Evolutionary conservation across 2,888 invertebrate species (phyloP), one percentile per base, ranked within the genome.

Genomic region (Anaspis maculata): DNA sequence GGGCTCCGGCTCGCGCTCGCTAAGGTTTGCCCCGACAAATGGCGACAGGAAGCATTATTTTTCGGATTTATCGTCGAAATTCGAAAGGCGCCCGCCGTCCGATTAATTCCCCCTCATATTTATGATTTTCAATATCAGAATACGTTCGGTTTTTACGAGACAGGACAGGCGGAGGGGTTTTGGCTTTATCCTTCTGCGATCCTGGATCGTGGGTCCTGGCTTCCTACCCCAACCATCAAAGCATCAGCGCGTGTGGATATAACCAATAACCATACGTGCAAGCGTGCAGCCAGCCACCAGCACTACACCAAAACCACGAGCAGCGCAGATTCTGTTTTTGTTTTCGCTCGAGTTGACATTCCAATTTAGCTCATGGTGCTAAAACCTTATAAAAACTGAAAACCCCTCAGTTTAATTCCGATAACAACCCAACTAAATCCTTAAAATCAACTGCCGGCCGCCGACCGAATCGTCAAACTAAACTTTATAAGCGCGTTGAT

Each of bases 401-500:
- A 36, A 39, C 25, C 16, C 32, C 15, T 19, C 28, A 24, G 27
- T 21, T 41, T 34, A 36, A 14, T 37, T 32, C 25, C 25, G 31
- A 34, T 41, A 41, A 41, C 34, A 37, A 25, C 29, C 28, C 34
- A 19, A 30, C 23, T 14, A 42, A 42, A 42, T 39, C 42, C 39
- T 39, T 42, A 37, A 42, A 39, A 42, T 42, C 39, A 39, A 39
- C 39, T 36, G 36, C 26, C 37, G 19, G 33, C 34, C 27, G 32
- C 27, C 26, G 27, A 21, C 28, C 15, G 26, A 33, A 28, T 29
- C 32, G 26, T 28, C 15, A 19, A 19, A 27, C 30, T 29, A 38
- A 38, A 35, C 34, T 38, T 33, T 5, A n/a, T n/a, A n/a, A n/a
- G n/a, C n/a, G n/a, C 31, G 41, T 39, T 48, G 48, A 49, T 49